A percentile compares a stretch with the other conserved stretches of the same genome.
These are phyloP conservation scores for Syndactyla subalaris DNA, from an alignment of 2,797 vertebrate species.

Conservation along the genomic window DNA sequence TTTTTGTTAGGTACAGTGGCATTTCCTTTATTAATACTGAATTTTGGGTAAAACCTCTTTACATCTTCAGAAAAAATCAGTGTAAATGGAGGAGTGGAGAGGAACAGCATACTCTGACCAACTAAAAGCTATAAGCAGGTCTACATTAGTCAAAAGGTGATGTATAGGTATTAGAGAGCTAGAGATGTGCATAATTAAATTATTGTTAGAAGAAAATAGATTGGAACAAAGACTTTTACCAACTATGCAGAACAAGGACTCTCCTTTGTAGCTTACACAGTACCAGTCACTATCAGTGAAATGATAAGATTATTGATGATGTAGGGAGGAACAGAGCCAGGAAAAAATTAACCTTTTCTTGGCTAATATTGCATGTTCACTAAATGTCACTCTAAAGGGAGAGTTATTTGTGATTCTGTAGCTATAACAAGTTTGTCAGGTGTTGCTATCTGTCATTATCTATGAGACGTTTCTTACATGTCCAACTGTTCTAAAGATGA, in stretches of 20 bases:
- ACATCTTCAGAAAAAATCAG: background rate
- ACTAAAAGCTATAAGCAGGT: background rate
- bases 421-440: no score
- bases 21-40: background rate
- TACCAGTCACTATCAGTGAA: no score
- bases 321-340: no score
- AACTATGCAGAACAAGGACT: background rate
- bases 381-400: no score
- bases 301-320: no score
- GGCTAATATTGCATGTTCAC: no score
- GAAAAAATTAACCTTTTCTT: no score
- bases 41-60: background rate
- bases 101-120: background rate
- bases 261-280: background rate
- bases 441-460: no score
- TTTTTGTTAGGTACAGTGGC: background rate
- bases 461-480: no score
- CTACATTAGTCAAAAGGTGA: background rate
- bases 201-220: background rate
- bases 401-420: no score
- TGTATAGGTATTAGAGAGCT: background rate
- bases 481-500: no score
- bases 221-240: background rate
- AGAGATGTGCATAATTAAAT: background rate
- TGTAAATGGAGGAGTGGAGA: background rate